Conservation (phyloP, 2,113 vertebrate species). For the Arothron firmamentum region DNA sequence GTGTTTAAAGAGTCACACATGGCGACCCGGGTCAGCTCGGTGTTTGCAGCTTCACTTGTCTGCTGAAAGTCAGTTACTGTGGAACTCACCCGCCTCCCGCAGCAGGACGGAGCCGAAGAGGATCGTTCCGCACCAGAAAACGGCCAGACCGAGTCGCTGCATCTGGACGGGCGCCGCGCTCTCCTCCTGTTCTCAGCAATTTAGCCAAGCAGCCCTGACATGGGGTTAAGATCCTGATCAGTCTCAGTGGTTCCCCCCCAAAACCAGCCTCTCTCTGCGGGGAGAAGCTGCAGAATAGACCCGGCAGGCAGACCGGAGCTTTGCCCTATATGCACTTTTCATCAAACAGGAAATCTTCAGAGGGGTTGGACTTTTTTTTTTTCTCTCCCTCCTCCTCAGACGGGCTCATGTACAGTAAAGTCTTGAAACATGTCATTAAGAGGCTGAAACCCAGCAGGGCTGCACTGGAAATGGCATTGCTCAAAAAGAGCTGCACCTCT, state of each 20-base stretch:
- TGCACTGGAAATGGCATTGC: slow-evolving; percentile 54
- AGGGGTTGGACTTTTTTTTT: slow-evolving; percentile 61
- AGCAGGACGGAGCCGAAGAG: slow-evolving; percentile 46
- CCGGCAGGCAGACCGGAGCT: slow-evolving; percentile 46
- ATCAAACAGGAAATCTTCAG: slow-evolving; percentile 70
- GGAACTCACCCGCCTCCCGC: slow-evolving; percentile 57
- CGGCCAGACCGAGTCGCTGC: slow-evolving; percentile 65
- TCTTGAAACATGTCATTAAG: slow-evolving; percentile 62
- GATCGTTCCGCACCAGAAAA: slow-evolving; percentile 64
- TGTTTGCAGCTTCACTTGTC: neutral
- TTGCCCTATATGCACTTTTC: slow-evolving; percentile 51
- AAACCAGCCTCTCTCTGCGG: slow-evolving; percentile 23
- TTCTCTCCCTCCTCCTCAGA: slow-evolving; percentile 24
- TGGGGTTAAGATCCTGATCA: slow-evolving; percentile 27
- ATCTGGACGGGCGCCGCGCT: slow-evolving; percentile 42
- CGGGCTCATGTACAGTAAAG: slow-evolving; percentile 28
- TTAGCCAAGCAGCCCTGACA: slow-evolving; percentile 15
- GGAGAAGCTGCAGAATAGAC: slow-evolving; percentile 36
- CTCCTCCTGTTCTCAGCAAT: slow-evolving; percentile 54
- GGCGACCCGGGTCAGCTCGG: neutral
- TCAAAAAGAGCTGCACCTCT: slow-evolving; percentile 36
- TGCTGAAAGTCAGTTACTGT: neutral
- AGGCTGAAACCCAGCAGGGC: slow-evolving; percentile 35
- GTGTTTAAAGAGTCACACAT: neutral
- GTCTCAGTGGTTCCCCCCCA: slow-evolving; percentile 27